Base-by-base conservation (phyloP, 2,113 vertebrate species). In the Hystrix brachyura region DNA sequence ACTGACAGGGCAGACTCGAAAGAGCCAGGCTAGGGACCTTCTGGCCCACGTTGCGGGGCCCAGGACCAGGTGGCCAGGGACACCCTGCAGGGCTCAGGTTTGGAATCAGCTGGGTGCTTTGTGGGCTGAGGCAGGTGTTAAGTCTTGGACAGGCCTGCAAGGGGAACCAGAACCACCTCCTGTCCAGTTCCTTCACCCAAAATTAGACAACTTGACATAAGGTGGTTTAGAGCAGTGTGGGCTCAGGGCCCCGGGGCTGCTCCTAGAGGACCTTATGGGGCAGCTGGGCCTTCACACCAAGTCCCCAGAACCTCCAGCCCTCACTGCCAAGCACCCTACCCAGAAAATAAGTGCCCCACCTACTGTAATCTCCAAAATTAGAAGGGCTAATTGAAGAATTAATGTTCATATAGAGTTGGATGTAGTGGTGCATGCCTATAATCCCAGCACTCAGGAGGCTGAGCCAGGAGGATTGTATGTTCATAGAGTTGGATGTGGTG, bases 141-240 rank as follows among this genome's bases (percentile, higher is more conserved):
- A 48, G 11, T 27, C 72, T 82, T 80, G 15, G 51, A 55, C 64
- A 69, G 9, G 32, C 62, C 38, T 27, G 11, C 3, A 19, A 38
- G 14, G 71, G 4, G 57, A 71, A 67, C 34, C 55, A 78, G 46
- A 67, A 51, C n/a, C 51, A n/a, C 19, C 69, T 81, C 83, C 71
- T 92, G 67, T n/a, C 89, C 46, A 76, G 34, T 25, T 64, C 83
- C 78, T 65, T 86, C 51, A 51, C 57, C 80, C 94, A 59, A 64
- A 91, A 83, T 65, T n/a, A 81, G 81, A 95, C 48, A 60, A 55
- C 34, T 48, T 59, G 10, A 34, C 71, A 38, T 0, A 0, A 67
- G 17, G n/a, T 53, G n/a, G 43, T 60, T 67, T 53, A 86, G 46
- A 96, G 51, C 69, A 4, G n/a, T 17, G 38, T 51, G 25, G 84